Base-by-base conservation (phyloP, 2,113 vertebrate genomes). In the Natator depressus region DNA sequence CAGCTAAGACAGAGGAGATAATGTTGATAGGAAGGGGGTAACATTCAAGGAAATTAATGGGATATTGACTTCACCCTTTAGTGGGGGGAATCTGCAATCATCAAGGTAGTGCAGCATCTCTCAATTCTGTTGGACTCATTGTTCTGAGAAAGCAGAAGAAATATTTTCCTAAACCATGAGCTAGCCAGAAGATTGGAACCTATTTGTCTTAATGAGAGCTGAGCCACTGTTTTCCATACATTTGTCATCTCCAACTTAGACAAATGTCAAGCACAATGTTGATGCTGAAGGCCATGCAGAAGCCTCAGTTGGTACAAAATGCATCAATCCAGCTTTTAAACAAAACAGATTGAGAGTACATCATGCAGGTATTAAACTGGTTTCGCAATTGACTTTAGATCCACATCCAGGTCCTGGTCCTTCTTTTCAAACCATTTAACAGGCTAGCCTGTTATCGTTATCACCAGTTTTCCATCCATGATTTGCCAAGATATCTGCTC, bases 151-250 rank as follows among this genome's bases (percentile, higher is more conserved):
- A 85, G 5, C 42, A 38, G 59, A 93, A 20, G 35, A 90, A 8
- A 82, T 1, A 3, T 6, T 88, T 76, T 38, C 69, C 42, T 22
- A 0, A 2, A 1, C 12, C 4, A 4, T 47, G 31, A 4, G 0
- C 1, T 69, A 69, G 62, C 31, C 35, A 69, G 8, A 69, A 69
- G 62, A 69, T 31, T 69, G 62, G 7, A 35, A 69, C 7, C 62
- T 16, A 17, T 69, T 69, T 16, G 3, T 69, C 62, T 69, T 69
- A 35, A n/a, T 19, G 62, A n/a, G 17, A 9, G 62, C 62, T 69
- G 16, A n/a, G 31, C 16, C 35, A n/a, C 31, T 69, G 31, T n/a
- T 69, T 16, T 69, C 62, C 62, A 20, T 69, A 20, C 35, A n/a
- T 69, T n/a, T 69, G 62, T 69, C 62, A 69, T 65, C 62, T n/a